Evolutionary conservation across 2,113 vertebrate species (phyloP).

Genomic region (Nothobranchius kuhntae): DNA sequence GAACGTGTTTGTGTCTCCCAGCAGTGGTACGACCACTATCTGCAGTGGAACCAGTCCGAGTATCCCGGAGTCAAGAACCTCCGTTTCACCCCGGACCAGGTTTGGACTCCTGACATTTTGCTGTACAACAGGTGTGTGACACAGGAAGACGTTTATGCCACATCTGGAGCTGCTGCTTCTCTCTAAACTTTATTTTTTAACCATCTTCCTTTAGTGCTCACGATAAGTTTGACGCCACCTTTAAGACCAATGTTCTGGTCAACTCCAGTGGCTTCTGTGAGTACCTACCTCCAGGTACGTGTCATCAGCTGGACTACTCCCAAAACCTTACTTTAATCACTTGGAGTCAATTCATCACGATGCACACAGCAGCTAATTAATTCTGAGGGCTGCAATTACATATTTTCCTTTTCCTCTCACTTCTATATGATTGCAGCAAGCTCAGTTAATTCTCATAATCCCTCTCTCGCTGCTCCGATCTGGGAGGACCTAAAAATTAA

Average conservation of each 20-base stretch:
- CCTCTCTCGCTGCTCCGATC: not conserved
- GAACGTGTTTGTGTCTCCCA: constrained; percentile 48
- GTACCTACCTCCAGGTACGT: constrained; percentile 84
- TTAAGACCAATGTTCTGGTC: constrained; percentile 82
- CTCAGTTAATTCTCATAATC: not conserved
- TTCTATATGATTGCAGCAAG: constrained; percentile 19
- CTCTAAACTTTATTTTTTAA: constrained; percentile 9
- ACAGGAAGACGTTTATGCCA: constrained; percentile 7
- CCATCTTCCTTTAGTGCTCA: constrained; percentile 71
- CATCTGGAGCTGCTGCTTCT: not conserved
- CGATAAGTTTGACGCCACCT: constrained; percentile 83
- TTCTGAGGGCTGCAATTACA: not conserved
- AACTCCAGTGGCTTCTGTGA: constrained; percentile 85
- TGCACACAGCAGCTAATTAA: constrained; percentile 16
- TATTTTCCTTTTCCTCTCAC: not conserved
- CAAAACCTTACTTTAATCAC: not conserved
- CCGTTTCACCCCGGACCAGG: constrained; percentile 79
- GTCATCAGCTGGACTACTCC: not conserved
- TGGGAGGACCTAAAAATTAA: not conserved
- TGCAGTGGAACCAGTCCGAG: constrained; percentile 84
- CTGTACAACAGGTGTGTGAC: constrained; percentile 81
- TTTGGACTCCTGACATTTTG: constrained; percentile 84
- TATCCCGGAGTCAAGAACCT: constrained; percentile 83
- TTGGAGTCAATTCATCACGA: not conserved
- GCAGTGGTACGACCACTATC: constrained; percentile 84